A percentile compares a stretch with the other conserved stretches of the same genome.
These are phyloP conservation scores for Anticlea derivata DNA, from an alignment of 2,888 invertebrate species.

Conservation along the genomic window DNA sequence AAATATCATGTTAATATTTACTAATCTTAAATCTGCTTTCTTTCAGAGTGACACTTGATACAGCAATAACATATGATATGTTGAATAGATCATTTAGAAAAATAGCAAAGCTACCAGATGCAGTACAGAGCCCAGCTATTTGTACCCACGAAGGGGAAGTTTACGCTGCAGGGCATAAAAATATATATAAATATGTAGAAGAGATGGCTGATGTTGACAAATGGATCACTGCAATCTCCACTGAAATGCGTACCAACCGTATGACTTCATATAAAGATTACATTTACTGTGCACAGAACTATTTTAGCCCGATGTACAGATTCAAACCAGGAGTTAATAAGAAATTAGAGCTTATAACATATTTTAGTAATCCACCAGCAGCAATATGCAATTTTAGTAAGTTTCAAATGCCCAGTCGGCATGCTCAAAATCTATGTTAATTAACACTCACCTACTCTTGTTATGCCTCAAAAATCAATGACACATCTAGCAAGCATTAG, in stretches of 20 bases:
- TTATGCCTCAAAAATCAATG: too few species aligned
- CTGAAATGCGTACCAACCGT: constrained; percentile 53
- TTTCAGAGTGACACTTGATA: constrained; percentile 65
- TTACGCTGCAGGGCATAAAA: constrained; percentile 60
- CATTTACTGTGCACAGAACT: constrained; percentile 68
- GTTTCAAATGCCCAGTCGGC: constrained; percentile 23
- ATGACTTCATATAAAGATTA: constrained; percentile 61
- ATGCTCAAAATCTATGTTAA: too few species aligned
- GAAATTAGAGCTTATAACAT: constrained; percentile 47
- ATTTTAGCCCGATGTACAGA: constrained; percentile 59
- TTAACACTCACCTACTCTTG: too few species aligned
- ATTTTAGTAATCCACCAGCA: constrained; percentile 56
- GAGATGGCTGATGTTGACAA: constrained; percentile 45
- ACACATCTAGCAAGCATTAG: too few species aligned
- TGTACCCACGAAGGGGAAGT: constrained; percentile 58
- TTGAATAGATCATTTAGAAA: constrained; percentile 54
- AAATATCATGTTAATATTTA: too few species aligned
- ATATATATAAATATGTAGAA: constrained; percentile 61
- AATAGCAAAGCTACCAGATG: constrained; percentile 62
- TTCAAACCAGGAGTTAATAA: constrained; percentile 57
- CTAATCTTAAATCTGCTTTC: too few species aligned
- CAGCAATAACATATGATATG: constrained; percentile 61
- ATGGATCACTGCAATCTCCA: constrained; percentile 51
- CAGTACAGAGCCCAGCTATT: constrained; percentile 66
- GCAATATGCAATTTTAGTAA: constrained; percentile 64